A percentile compares a stretch with the other conserved stretches of the same genome.
Evolutionary conservation across 2,113 vertebrate genomes (phyloP).

Genomic region (Dolichotis patagonum): DNA sequence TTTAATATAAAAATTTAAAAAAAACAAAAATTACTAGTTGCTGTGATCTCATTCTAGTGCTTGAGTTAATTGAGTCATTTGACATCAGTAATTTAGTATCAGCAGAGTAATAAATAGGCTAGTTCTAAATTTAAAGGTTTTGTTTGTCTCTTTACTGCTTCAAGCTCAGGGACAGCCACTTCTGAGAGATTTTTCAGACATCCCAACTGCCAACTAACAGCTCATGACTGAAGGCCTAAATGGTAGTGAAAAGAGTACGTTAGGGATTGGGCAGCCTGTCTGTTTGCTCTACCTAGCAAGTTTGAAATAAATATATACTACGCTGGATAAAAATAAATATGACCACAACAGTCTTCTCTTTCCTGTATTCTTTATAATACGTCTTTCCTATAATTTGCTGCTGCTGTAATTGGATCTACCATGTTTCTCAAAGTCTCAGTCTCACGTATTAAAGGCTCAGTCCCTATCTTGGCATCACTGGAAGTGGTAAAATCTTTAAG

Average conservation of each 20-base stretch:
- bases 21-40: not conserved
- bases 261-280: not conserved
- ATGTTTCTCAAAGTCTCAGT: not conserved
- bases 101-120: not conserved
- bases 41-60: not conserved
- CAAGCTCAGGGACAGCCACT: not conserved
- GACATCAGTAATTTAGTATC: not conserved
- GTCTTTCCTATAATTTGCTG: not conserved
- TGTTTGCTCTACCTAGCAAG: not conserved
- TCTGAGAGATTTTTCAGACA: not conserved
- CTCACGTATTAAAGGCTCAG: not conserved
- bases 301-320: slow-evolving; percentile 47
- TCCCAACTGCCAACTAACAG: not conserved
- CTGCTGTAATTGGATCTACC: not conserved
- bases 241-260: not conserved
- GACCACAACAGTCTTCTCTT: not conserved
- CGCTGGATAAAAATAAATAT: not conserved
- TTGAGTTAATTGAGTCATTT: not conserved
- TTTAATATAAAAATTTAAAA: too few relatives aligned
- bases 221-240: not conserved
- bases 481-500: not conserved
- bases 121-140: not conserved
- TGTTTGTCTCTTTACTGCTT: not conserved
- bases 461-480: not conserved
- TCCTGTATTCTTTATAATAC: not conserved